phyloP scores from a whole-genome alignment of 2,888 invertebrate species.

The Caenorhabditis sinica region DNA sequence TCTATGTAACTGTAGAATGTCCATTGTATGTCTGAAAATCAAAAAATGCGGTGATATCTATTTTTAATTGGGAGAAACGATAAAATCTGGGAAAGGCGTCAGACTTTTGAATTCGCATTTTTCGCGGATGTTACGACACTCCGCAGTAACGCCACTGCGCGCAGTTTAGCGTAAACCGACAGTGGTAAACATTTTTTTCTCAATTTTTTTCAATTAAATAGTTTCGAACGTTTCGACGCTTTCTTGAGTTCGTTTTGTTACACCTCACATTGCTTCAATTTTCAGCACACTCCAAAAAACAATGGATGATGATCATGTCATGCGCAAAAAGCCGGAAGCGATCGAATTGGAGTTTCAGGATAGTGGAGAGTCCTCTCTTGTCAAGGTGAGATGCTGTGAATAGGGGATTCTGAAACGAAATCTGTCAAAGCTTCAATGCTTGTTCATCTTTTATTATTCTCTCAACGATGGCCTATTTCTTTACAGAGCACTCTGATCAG shows the following conservation, averaged over 20 bases:
- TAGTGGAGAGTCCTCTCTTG: slow-evolving; percentile 57
- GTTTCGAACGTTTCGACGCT: background rate
- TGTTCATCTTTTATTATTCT: no score
- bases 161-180: slow-evolving; percentile 53
- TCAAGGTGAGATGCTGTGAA: slow-evolving; percentile 37
- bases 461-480: background rate
- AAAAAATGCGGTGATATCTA: background rate
- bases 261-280: slow-evolving; percentile 4
- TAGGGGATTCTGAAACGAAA: background rate
- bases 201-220: background rate
- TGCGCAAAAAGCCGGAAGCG: slow-evolving; percentile 63
- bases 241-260: background rate
- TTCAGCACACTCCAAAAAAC: slow-evolving; percentile 1
- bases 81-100: background rate
- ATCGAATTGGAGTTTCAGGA: slow-evolving; percentile 64
- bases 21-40: slow-evolving; percentile 38
- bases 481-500: slow-evolving; percentile 48
- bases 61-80: background rate
- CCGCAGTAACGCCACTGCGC: slow-evolving; percentile 24
- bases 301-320: slow-evolving; percentile 57
- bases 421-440: no score
- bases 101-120: slow-evolving; percentile 25
- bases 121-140: slow-evolving; percentile 52
- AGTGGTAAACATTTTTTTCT: background rate
- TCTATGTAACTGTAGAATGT: slow-evolving; percentile 34